A percentile compares a stretch with the other conserved stretches of the same genome.
Conservation (phyloP, 2,797 vertebrate species). For the Helarctos malayanus region DNA sequence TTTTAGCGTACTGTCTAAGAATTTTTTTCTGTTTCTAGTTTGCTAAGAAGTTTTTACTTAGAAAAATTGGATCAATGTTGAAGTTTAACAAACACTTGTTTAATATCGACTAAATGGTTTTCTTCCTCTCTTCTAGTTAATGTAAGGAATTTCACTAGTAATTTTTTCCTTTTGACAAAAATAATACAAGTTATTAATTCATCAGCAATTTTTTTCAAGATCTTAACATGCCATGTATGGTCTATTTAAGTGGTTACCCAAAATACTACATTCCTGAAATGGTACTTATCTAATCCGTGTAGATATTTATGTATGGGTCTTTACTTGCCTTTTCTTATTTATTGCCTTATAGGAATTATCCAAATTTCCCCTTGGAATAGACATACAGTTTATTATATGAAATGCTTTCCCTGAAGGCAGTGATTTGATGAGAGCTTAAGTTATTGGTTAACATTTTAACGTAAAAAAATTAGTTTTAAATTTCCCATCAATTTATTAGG, state of each 20-base stretch:
- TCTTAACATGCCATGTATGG: background rate
- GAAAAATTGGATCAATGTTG: background rate
- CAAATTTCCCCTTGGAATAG: background rate
- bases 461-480: constrained; percentile 24
- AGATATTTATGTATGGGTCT: constrained; percentile 64
- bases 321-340: constrained; percentile 64
- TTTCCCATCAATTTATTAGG: constrained; percentile 64
- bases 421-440: constrained; percentile 56
- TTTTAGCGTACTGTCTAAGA: background rate
- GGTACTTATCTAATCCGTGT: constrained; percentile 76
- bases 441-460: constrained; percentile 49
- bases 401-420: constrained; percentile 61
- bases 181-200: background rate
- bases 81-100: background rate
- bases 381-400: constrained; percentile 51
- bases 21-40: constrained; percentile 6
- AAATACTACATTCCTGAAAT: background rate
- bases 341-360: constrained; percentile 58
- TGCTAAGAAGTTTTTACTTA: background rate
- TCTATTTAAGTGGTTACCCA: background rate
- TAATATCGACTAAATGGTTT: background rate
- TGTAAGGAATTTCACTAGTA: background rate
- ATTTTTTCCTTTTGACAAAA: background rate
- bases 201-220: background rate
- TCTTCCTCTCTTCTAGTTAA: background rate